Percentiles rank a stretch among this genome's conserved stretches.
phyloP scores from a whole-genome alignment of 2,888 invertebrate species.

The Protonemura montana region DNA sequence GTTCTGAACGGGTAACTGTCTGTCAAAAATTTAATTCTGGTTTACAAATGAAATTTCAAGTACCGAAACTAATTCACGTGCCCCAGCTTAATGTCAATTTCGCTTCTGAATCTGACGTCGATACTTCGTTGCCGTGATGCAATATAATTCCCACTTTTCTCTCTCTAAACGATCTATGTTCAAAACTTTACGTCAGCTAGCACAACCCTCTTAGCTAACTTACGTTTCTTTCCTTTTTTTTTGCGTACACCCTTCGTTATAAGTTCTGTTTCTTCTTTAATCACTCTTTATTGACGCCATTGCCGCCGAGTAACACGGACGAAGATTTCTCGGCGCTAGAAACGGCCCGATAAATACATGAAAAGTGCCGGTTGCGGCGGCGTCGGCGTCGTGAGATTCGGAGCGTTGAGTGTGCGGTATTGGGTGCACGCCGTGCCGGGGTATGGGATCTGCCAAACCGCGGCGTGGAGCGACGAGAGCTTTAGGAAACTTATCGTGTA shows the following conservation, averaged over 20 bases:
- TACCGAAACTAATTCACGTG: background rate
- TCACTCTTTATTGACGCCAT: background rate
- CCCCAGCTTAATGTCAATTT: background rate
- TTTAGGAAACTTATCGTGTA: slow-evolving; percentile 8
- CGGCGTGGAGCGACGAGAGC: background rate
- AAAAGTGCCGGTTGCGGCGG: background rate
- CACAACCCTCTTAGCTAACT: background rate
- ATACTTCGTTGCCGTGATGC: background rate
- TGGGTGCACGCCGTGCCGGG: background rate
- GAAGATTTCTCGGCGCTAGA: background rate
- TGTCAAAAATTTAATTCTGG: background rate
- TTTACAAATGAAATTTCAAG: background rate
- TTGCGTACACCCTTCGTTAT: background rate
- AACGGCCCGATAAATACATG: background rate
- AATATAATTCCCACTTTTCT: background rate
- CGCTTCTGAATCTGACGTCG: background rate
- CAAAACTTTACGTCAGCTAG: background rate
- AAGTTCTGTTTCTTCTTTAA: background rate
- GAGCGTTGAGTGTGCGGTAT: background rate
- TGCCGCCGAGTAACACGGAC: background rate
- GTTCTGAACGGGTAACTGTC: background rate
- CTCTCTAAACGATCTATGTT: background rate
- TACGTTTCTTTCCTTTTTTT: background rate
- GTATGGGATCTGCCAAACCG: background rate
- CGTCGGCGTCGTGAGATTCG: background rate